These are phyloP conservation scores for Caenorhabditis sp. DNA, from an alignment of 2,888 invertebrate species.

Conservation along the genomic window DNA sequence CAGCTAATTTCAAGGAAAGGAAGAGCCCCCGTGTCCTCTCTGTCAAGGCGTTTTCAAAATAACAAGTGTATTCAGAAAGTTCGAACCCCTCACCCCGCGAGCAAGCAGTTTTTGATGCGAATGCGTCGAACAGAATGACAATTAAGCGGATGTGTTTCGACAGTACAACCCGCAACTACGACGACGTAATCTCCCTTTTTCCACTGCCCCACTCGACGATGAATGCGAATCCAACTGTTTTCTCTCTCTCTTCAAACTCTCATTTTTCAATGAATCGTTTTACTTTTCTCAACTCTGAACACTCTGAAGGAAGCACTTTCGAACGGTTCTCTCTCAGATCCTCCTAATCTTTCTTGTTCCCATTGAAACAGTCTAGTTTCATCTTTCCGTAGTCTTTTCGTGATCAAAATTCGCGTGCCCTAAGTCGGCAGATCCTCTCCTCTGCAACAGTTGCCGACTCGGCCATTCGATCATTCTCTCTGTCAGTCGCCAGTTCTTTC, in stretches of 20 bases:
- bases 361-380: conserved; percentile 2
- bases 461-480: background rate
- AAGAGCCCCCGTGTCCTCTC: background rate
- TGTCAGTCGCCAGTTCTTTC: background rate
- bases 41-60: background rate
- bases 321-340: background rate
- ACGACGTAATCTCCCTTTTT: conserved; percentile 42
- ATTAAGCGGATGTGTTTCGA: conserved; percentile 54
- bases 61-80: background rate
- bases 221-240: background rate
- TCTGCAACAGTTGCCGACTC: background rate
- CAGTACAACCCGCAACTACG: conserved; percentile 6
- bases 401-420: background rate
- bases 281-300: background rate
- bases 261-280: background rate
- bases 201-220: background rate
- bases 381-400: background rate
- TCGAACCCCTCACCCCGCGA: no score
- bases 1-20: no score
- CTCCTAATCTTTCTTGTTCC: background rate
- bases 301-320: background rate
- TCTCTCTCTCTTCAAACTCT: background rate
- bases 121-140: conserved; percentile 19
- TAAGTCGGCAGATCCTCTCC: conserved; percentile 2
- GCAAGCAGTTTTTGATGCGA: background rate